Percentiles rank a stretch among this genome's conserved stretches.
Evolutionary conservation across 92 coral and sea anemone species (phyloP).

Genomic region (Siderastrea siderea): DNA sequence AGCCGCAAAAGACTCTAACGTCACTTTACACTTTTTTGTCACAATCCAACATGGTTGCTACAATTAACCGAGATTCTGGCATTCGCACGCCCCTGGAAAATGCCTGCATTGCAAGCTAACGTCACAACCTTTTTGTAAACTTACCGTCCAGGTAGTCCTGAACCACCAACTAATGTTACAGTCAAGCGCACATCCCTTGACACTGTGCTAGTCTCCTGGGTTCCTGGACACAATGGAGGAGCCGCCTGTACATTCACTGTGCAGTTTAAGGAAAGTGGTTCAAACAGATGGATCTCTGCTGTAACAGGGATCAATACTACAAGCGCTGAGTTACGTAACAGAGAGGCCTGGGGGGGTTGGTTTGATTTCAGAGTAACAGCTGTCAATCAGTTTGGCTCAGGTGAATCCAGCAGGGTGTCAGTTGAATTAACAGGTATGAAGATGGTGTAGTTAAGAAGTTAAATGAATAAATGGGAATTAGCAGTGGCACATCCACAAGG

Average conservation of each 20-base stretch:
- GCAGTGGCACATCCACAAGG: neutral
- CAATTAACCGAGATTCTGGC: too few species aligned
- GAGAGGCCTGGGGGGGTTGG: constrained; percentile 49
- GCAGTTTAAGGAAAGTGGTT: constrained; percentile 50
- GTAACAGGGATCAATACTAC: constrained; percentile 44
- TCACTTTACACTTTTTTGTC: too few species aligned
- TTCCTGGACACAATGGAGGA: constrained; percentile 85
- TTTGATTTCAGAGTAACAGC: constrained; percentile 78
- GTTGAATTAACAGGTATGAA: constrained; percentile 52
- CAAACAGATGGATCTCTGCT: constrained; percentile 49
- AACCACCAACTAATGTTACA: constrained; percentile 67
- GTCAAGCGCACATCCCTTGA: constrained; percentile 66
- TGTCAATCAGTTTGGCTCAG: constrained; percentile 73
- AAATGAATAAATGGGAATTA: too few species aligned
- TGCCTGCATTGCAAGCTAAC: too few species aligned
- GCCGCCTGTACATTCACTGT: constrained; percentile 50
- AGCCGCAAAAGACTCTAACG: too few species aligned
- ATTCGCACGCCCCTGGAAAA: too few species aligned
- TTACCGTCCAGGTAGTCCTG: constrained; percentile 78
- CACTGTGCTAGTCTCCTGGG: constrained; percentile 73
- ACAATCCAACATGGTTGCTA: too few species aligned
- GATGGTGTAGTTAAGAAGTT: neutral
- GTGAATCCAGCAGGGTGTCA: constrained; percentile 45
- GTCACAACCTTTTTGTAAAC: too few species aligned
- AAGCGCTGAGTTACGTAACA: constrained; percentile 36